A percentile compares a stretch with the other conserved stretches of the same genome.
Conservation (phyloP, 30 jellyfish, hydroid and myxozoan species). For the Hydractinia symbiolongicarpus region DNA sequence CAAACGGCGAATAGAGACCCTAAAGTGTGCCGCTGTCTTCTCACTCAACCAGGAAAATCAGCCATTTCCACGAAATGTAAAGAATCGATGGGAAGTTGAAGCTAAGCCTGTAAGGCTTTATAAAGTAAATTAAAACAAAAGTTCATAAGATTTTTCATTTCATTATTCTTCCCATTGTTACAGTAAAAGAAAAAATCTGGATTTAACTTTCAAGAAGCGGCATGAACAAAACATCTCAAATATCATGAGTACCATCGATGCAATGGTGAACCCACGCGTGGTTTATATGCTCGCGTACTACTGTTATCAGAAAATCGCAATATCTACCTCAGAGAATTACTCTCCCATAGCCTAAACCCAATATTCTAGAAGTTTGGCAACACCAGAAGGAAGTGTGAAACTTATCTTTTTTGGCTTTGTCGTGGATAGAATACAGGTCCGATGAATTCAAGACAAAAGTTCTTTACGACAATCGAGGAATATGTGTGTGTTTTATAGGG, state of each 20-base stretch:
- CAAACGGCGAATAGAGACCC: constrained; percentile 64
- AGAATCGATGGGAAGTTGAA: neutral
- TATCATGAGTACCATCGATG: neutral
- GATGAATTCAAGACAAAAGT: neutral
- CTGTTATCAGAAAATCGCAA: constrained; percentile 25
- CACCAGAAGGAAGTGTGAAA: constrained; percentile 10
- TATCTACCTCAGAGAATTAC: constrained; percentile 8
- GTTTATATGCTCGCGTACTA: constrained; percentile 26
- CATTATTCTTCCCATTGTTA: neutral
- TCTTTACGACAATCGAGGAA: neutral
- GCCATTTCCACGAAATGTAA: constrained; percentile 54
- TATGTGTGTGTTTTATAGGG: too few species aligned
- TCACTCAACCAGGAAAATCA: constrained; percentile 41
- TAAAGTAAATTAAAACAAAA: too few species aligned
- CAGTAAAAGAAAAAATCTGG: neutral
- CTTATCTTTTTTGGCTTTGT: neutral
- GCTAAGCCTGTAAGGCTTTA: neutral
- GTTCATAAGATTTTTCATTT: neutral
- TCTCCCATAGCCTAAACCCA: constrained; percentile 1
- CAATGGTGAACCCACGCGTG: neutral
- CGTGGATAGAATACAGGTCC: constrained; percentile 22
- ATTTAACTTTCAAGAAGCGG: neutral
- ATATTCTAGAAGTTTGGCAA: constrained; percentile 27
- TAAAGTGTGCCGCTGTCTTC: constrained; percentile 47
- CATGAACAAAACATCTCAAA: neutral